Conservation (phyloP, 2,888 invertebrate species). For the Hypselothyrea guttata region DNA sequence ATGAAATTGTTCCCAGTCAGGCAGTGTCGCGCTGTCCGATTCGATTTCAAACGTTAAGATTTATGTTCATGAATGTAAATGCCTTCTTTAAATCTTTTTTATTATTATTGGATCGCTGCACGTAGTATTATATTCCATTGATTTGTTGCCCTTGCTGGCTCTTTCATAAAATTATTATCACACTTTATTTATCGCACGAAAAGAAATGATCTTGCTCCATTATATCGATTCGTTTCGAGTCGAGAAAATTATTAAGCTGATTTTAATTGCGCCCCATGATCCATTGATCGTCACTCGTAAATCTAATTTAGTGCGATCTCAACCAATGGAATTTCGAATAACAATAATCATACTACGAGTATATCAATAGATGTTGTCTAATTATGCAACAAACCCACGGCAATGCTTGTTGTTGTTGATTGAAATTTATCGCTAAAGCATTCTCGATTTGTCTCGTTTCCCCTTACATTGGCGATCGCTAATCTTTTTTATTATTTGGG, state of each 20-base stretch:
- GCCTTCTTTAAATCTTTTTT: slow-evolving; percentile 69
- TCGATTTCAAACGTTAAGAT: slow-evolving; percentile 44
- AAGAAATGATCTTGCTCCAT: slow-evolving; percentile 19
- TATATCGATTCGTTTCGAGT: slow-evolving; percentile 19
- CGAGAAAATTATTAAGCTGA: slow-evolving; percentile 71
- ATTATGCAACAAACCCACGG: slow-evolving; percentile 65
- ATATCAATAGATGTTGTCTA: slow-evolving; percentile 34
- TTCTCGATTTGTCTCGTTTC: slow-evolving; percentile 51
- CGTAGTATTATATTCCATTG: slow-evolving; percentile 62
- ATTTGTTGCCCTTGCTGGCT: slow-evolving; percentile 60
- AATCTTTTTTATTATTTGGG: slow-evolving; percentile 32
- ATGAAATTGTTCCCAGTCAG: slow-evolving; percentile 65
- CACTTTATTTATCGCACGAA: slow-evolving; percentile 63
- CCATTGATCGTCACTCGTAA: slow-evolving; percentile 75
- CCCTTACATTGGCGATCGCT: slow-evolving; percentile 32
- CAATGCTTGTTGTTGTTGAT: slow-evolving; percentile 50
- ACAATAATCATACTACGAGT: slow-evolving; percentile 4
- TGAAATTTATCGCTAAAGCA: slow-evolving; percentile 65
- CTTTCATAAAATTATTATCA: slow-evolving; percentile 78
- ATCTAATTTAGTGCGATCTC: slow-evolving; percentile 76
- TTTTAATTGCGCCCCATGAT: slow-evolving; percentile 74
- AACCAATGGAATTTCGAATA: slow-evolving; percentile 19
- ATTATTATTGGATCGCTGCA: slow-evolving; percentile 41
- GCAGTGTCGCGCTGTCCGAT: no score
- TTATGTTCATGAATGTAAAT: slow-evolving; percentile 75